Conservation (phyloP, 2,797 vertebrate species). For the Enteromius mattozi region DNA sequence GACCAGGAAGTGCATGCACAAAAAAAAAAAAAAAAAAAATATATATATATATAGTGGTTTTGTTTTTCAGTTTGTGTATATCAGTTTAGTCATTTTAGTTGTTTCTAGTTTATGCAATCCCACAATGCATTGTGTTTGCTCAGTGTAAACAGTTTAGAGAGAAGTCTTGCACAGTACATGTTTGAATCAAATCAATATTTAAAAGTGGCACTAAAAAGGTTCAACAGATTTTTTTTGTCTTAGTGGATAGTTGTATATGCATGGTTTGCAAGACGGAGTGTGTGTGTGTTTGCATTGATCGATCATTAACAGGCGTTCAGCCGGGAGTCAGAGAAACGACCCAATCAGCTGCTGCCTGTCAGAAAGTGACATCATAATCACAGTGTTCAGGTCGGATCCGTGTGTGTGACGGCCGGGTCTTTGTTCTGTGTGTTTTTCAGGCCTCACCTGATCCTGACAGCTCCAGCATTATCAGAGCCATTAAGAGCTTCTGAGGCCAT, state of each 20-base stretch:
- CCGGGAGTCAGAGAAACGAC: not conserved
- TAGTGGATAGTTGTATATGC: not conserved
- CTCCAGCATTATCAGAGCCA: slow-evolving; percentile 35
- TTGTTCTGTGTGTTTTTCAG: slow-evolving; percentile 32
- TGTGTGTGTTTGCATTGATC: not conserved
- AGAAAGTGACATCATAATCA: slow-evolving; percentile 30
- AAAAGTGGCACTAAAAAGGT: not conserved
- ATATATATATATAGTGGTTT: too few species aligned
- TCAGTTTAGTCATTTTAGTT: not conserved
- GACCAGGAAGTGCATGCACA: too few species aligned
- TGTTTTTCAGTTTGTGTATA: not conserved
- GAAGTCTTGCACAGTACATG: not conserved
- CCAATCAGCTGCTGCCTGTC: slow-evolving; percentile 31
- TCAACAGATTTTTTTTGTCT: not conserved
- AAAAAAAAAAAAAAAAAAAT: not conserved
- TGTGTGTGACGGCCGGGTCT: slow-evolving; percentile 35
- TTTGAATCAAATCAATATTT: not conserved
- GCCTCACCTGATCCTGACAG: slow-evolving; percentile 43
- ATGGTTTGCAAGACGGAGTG: not conserved
- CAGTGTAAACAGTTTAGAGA: not conserved
- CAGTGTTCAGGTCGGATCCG: not conserved
- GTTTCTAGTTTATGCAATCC: not conserved
- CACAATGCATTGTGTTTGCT: not conserved
- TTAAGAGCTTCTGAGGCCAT: slow-evolving; percentile 20
- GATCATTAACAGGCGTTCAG: not conserved